A percentile compares a stretch with the other conserved stretches of the same genome.
Conservation (phyloP, 2,113 vertebrate species). For the Rhinopithecus roxellana region DNA sequence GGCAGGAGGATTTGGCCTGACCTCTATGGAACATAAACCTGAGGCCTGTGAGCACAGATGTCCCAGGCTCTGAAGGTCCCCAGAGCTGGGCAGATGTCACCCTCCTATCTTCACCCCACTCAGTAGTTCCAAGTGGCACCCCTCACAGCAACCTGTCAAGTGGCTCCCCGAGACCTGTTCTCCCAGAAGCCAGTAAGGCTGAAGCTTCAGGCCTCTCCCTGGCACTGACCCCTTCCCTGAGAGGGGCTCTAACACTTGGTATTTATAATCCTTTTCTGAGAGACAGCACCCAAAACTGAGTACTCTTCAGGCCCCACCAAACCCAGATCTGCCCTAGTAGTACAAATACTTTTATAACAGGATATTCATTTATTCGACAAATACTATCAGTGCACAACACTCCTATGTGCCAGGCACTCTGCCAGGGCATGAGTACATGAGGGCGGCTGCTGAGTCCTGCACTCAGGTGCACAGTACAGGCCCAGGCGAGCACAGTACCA, state of each 20-base stretch:
- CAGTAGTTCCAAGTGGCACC: background rate
- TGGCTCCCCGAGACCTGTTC: background rate
- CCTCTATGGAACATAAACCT: background rate
- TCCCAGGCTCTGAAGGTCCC: background rate
- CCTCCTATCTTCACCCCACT: background rate
- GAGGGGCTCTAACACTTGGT: background rate
- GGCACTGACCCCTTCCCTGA: background rate
- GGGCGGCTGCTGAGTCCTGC: background rate
- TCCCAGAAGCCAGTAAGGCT: background rate
- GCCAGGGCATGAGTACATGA: background rate
- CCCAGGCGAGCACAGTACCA: fast-evolving
- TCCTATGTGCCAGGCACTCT: background rate
- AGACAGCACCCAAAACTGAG: background rate
- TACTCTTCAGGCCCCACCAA: background rate
- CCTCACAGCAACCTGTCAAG: background rate
- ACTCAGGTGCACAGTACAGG: no score
- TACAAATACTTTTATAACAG: background rate
- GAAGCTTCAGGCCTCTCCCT: background rate
- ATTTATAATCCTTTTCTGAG: background rate
- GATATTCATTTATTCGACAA: background rate
- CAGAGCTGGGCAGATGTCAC: background rate
- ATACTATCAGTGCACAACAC: background rate
- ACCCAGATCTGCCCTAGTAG: background rate
- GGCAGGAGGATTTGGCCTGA: background rate
- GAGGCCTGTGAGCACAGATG: background rate